phyloP scores from a whole-genome alignment of 2,888 invertebrate genomes.

The Melitaea athalia region DNA sequence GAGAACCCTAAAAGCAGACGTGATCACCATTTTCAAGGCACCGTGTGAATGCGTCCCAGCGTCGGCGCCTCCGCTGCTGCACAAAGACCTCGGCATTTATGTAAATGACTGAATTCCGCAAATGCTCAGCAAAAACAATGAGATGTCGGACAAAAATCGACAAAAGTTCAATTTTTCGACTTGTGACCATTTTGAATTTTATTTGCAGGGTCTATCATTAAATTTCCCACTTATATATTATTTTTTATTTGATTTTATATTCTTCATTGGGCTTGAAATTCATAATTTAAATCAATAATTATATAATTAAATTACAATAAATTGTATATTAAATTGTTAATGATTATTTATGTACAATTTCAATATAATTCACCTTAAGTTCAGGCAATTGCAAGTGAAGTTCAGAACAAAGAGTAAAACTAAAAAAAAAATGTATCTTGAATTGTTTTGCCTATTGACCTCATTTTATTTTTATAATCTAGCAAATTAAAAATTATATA shows the following conservation, averaged over 20 bases:
- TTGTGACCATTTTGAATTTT: constrained; percentile 57
- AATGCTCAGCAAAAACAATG: constrained; percentile 75
- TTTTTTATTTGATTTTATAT: constrained; percentile 10
- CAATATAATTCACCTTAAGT: no score
- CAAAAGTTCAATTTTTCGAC: constrained; percentile 73
- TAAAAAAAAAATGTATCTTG: no score
- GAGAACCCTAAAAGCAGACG: constrained; percentile 31
- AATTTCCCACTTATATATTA: constrained; percentile 31
- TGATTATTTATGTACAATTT: no score
- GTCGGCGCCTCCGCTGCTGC: constrained; percentile 77
- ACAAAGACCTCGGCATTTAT: constrained; percentile 77
- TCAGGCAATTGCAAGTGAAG: no score
- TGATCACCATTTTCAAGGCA: constrained; percentile 32
- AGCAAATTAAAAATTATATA: no score
- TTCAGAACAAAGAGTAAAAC: no score
- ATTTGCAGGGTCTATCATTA: constrained; percentile 38
- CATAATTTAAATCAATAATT: no score
- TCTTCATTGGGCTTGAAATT: no score
- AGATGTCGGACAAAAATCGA: constrained; percentile 62
- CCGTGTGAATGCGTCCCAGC: constrained; percentile 35
- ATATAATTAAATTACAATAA: no score
- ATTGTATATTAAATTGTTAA: no score
- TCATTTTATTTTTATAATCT: no score
- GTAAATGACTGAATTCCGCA: constrained; percentile 79
- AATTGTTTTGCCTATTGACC: no score